A percentile compares a stretch with the other conserved stretches of the same genome.
These are phyloP conservation scores for Molothrus ater DNA, from an alignment of 2,797 vertebrate species.

Conservation along the genomic window DNA sequence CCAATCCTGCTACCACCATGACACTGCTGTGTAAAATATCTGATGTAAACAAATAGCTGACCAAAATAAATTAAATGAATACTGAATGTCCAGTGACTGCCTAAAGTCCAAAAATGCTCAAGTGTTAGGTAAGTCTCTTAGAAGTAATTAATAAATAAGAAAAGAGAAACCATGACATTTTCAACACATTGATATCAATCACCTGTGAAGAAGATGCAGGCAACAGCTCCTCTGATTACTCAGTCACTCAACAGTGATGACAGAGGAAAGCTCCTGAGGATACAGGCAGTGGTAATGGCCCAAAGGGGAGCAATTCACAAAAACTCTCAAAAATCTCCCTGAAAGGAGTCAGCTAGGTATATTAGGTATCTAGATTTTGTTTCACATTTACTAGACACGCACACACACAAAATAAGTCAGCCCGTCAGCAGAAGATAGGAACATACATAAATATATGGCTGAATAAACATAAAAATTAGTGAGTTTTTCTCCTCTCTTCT, in stretches of 20 bases:
- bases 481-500: not conserved
- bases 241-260: not conserved
- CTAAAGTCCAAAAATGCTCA: not conserved
- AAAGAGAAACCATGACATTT: not conserved
- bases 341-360: not conserved
- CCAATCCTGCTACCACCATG: not conserved
- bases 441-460: accelerated
- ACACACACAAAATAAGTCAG: not conserved
- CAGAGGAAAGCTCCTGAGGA: not conserved
- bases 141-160: not conserved
- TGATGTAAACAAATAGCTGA: not conserved
- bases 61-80: not conserved
- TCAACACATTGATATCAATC: not conserved
- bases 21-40: not conserved
- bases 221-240: not conserved
- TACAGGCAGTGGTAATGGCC: not conserved
- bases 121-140: not conserved
- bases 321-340: not conserved
- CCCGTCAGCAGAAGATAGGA: not conserved
- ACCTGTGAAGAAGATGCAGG: not conserved
- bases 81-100: not conserved
- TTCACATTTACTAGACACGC: not conserved
- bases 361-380: not conserved
- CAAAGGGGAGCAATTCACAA: not conserved
- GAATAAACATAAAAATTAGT: not conserved